Evolutionary conservation across 1,140 invertebrate species (phyloP).

Genomic region (Zaprionus africanus): DNA sequence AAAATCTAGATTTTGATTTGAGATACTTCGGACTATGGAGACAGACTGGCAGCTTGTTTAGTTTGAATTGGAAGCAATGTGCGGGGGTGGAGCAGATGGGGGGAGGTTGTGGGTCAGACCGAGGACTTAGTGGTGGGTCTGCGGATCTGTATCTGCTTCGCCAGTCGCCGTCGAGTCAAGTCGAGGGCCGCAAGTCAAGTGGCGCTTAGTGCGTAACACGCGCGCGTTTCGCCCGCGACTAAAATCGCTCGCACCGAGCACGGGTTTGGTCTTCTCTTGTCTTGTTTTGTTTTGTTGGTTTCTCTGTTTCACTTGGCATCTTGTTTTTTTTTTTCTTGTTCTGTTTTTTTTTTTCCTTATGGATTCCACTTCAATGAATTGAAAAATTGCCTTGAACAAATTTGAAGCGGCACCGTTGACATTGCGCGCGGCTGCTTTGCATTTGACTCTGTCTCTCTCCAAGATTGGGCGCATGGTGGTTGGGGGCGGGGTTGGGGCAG

Average conservation of each 20-base stretch:
- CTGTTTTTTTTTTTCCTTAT: slow-evolving; percentile 53
- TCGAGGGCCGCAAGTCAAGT: slow-evolving; percentile 67
- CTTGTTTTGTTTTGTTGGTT: slow-evolving; percentile 7
- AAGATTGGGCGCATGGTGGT: slow-evolving; percentile 6
- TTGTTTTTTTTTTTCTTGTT: slow-evolving; percentile 11
- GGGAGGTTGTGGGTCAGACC: background rate
- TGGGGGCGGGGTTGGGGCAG: too few relatives aligned
- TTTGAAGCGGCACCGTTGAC: slow-evolving; percentile 60
- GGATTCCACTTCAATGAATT: slow-evolving; percentile 83
- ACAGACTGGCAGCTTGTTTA: slow-evolving; percentile 35
- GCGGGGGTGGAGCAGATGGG: fast-evolving
- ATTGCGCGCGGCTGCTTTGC: slow-evolving; percentile 59
- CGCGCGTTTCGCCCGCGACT: slow-evolving; percentile 45
- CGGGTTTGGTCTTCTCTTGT: slow-evolving; percentile 5
- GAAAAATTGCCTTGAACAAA: slow-evolving; percentile 81
- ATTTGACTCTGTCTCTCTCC: slow-evolving; percentile 45
- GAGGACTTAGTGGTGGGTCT: slow-evolving; percentile 14
- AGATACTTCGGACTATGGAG: slow-evolving; percentile 63
- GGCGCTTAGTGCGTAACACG: slow-evolving; percentile 61
- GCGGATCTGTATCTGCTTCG: slow-evolving; percentile 37
- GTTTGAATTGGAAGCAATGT: slow-evolving; percentile 2
- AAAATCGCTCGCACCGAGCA: slow-evolving; percentile 40
- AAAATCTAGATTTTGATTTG: slow-evolving; percentile 82
- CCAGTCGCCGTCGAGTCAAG: background rate
- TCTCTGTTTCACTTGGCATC: slow-evolving; percentile 6